Percentiles rank a stretch among this genome's conserved stretches.
phyloP scores from a whole-genome alignment of 2,888 invertebrate species.

The Anaspis maculata region DNA sequence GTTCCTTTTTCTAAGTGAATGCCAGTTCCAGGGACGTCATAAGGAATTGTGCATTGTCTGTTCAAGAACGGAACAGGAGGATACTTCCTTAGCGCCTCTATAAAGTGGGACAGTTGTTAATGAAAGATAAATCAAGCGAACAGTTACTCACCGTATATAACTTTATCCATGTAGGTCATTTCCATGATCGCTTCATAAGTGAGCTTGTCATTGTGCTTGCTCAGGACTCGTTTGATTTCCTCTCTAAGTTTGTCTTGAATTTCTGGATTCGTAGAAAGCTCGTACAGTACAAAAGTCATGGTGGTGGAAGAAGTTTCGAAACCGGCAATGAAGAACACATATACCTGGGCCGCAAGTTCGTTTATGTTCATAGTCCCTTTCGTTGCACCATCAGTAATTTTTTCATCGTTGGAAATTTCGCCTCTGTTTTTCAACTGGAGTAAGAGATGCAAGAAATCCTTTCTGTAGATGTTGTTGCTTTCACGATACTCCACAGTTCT shows the following conservation, averaged over 20 bases:
- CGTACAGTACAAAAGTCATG: constrained; percentile 9
- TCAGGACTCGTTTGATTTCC: constrained; percentile 6
- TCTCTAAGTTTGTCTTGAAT: constrained; percentile 7
- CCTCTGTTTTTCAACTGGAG: constrained; percentile 41
- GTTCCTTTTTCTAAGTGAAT: constrained; percentile 23
- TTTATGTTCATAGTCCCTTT: constrained; percentile 5
- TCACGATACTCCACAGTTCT: constrained; percentile 42
- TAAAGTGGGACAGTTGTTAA: too few relatives aligned
- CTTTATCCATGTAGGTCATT: constrained; percentile 34
- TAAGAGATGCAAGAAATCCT: constrained; percentile 49
- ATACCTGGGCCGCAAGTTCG: constrained; percentile 13
- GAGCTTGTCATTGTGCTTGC: constrained; percentile 3
- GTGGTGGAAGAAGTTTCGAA: constrained; percentile 12
- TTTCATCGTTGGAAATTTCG: constrained; percentile 22
- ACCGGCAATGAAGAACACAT: constrained; percentile 19
- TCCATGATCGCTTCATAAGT: constrained; percentile 8
- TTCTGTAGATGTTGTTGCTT: constrained; percentile 39
- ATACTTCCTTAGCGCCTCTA: not conserved
- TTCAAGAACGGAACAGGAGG: not conserved
- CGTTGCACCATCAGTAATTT: constrained; percentile 5
- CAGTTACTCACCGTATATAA: constrained; percentile 28
- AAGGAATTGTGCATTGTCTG: not conserved
- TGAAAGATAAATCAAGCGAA: too few relatives aligned
- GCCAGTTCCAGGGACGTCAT: not conserved
- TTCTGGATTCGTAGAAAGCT: constrained; percentile 7